Percentiles rank a stretch among this genome's conserved stretches.
These are phyloP conservation scores for Chelmon rostratus DNA, from an alignment of 2,797 vertebrate species.

Conservation along the genomic window DNA sequence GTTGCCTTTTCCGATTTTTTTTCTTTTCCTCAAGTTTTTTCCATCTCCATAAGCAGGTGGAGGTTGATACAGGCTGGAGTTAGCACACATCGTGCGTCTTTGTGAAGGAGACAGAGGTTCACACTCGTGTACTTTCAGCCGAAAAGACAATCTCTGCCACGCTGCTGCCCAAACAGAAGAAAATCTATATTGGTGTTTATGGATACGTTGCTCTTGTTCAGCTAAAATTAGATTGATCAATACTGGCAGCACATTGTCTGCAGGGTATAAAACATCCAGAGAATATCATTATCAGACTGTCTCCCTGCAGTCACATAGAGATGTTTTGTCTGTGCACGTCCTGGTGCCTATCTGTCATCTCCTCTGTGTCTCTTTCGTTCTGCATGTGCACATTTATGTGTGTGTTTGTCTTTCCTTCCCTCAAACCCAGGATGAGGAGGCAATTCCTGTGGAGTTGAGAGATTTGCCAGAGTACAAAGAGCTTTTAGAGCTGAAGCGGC, in stretches of 20 bases:
- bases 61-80: neutral
- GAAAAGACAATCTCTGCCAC: slow-evolving; percentile 23
- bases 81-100: neutral
- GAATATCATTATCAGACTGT: slow-evolving; percentile 3
- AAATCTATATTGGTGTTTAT: slow-evolving; percentile 11
- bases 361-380: slow-evolving; percentile 1
- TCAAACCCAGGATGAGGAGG: slow-evolving; percentile 92
- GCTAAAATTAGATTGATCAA: slow-evolving; percentile 32
- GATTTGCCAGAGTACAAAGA: slow-evolving; percentile 96
- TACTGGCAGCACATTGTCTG: slow-evolving; percentile 18
- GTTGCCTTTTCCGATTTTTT: neutral
- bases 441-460: slow-evolving; percentile 89
- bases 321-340: slow-evolving; percentile 14
- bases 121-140: neutral
- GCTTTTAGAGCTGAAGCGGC: slow-evolving; percentile 93
- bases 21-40: neutral
- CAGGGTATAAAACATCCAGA: slow-evolving; percentile 3
- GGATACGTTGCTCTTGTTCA: neutral
- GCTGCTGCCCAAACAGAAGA: slow-evolving; percentile 1
- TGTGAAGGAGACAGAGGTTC: slow-evolving; percentile 16
- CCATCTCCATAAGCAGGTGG: neutral
- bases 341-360: slow-evolving; percentile 4
- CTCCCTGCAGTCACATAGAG: slow-evolving; percentile 14
- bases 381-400: slow-evolving; percentile 10
- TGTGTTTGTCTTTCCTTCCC: slow-evolving; percentile 9